Conservation (phyloP, 2,888 invertebrate genomes). For the Napeogenes sylphis region DNA sequence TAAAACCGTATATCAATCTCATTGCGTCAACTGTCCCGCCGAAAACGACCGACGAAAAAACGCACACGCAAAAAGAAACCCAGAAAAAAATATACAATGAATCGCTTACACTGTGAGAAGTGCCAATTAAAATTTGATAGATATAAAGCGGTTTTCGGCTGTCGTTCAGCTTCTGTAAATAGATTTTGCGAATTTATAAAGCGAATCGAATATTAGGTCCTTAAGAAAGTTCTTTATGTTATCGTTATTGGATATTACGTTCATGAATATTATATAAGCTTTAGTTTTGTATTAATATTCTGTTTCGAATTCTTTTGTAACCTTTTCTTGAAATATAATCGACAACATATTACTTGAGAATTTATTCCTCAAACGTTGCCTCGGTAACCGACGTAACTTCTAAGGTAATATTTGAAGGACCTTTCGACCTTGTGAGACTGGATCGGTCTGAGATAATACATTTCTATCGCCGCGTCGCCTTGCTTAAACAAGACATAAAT, state of each 20-base stretch:
- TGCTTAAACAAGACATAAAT: slow-evolving; percentile 23
- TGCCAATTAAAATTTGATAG: slow-evolving; percentile 78
- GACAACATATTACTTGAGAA: not conserved
- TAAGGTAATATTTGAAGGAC: slow-evolving; percentile 7
- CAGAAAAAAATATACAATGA: slow-evolving; percentile 68
- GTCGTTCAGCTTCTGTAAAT: slow-evolving; percentile 29
- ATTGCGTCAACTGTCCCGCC: slow-evolving; percentile 69
- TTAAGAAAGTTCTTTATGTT: slow-evolving; percentile 23
- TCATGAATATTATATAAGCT: not conserved
- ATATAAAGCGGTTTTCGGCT: slow-evolving; percentile 50
- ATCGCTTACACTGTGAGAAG: slow-evolving; percentile 72
- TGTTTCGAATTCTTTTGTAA: too few relatives aligned
- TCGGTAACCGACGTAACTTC: not conserved
- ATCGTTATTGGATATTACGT: not conserved
- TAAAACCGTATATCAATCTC: slow-evolving; percentile 74
- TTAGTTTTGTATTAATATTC: not conserved
- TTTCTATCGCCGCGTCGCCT: slow-evolving; percentile 21
- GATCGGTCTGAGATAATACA: slow-evolving; percentile 15
- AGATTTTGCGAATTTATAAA: slow-evolving; percentile 18
- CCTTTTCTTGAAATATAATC: too few relatives aligned
- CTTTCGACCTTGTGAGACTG: slow-evolving; percentile 6
- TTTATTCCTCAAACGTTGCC: not conserved
- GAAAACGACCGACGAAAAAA: slow-evolving; percentile 72
- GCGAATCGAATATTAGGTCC: slow-evolving; percentile 16
- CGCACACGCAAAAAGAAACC: slow-evolving; percentile 53